phyloP scores from a whole-genome alignment of 2,888 invertebrate species.

The Caenorhabditis sp. region DNA sequence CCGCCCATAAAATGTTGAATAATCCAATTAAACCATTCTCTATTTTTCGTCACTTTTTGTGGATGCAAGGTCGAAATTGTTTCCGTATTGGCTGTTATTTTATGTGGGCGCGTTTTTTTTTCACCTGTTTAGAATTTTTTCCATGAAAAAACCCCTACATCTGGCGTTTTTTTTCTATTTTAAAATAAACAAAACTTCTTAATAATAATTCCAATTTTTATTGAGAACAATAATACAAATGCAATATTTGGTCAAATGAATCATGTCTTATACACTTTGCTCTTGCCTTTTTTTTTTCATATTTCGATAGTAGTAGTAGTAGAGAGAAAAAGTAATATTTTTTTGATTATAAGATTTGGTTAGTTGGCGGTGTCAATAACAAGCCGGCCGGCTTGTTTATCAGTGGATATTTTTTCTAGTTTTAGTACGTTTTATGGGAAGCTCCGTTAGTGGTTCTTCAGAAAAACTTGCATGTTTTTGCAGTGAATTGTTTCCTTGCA shows the following conservation, averaged over 20 bases:
- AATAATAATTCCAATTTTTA: not conserved
- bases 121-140: not conserved
- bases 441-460: too few relatives aligned
- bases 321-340: not conserved
- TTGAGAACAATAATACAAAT: not conserved
- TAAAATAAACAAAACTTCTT: not conserved
- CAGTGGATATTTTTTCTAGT: not conserved
- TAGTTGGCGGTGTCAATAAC: not conserved
- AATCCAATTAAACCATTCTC: not conserved
- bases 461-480: too few relatives aligned
- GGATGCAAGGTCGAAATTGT: not conserved
- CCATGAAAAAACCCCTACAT: not conserved
- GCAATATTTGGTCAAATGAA: not conserved
- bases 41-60: not conserved
- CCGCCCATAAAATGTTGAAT: not conserved
- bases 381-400: not conserved
- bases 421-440: not conserved
- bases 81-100: not conserved
- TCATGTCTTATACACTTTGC: not conserved
- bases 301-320: not conserved
- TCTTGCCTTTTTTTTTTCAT: not conserved
- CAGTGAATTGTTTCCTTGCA: too few relatives aligned
- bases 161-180: not conserved
- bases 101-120: not conserved
- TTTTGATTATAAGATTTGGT: conserved; percentile 10